Evolutionary conservation across 2,113 vertebrate species (phyloP).

Genomic region (Oenanthe melanoleuca): DNA sequence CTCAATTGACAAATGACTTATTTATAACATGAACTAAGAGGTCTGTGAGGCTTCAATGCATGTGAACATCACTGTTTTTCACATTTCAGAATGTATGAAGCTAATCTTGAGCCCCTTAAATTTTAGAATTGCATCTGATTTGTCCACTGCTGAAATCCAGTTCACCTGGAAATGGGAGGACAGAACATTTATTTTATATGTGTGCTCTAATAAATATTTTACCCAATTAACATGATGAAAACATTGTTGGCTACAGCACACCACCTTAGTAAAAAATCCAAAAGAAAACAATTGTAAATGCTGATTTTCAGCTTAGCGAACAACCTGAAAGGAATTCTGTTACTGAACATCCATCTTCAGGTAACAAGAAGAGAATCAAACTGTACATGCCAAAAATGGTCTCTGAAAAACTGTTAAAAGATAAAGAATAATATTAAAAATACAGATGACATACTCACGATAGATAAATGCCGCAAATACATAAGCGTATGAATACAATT

Average conservation of each 20-base stretch:
- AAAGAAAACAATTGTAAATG: not conserved
- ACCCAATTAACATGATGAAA: not conserved
- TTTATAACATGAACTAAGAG: not conserved
- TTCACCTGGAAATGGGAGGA: not conserved
- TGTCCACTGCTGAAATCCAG: not conserved
- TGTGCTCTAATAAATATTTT: not conserved
- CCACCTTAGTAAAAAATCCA: not conserved
- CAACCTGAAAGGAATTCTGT: not conserved
- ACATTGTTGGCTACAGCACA: not conserved
- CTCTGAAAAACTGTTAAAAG: not conserved
- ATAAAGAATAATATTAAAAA: not conserved
- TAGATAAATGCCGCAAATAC: not conserved
- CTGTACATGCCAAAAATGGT: not conserved
- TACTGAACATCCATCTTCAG: not conserved
- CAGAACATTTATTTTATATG: not conserved
- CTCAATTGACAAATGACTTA: not conserved
- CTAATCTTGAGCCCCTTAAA: not conserved
- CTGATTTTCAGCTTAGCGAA: not conserved
- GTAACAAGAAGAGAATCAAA: not conserved
- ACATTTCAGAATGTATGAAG: not conserved
- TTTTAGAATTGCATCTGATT: not conserved
- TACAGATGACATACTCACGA: not conserved
- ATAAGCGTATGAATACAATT: accelerated
- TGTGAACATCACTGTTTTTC: not conserved
- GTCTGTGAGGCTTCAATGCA: not conserved